Evolutionary conservation across 2,113 vertebrate genomes (phyloP).

Genomic region (Hippolais icterina): DNA sequence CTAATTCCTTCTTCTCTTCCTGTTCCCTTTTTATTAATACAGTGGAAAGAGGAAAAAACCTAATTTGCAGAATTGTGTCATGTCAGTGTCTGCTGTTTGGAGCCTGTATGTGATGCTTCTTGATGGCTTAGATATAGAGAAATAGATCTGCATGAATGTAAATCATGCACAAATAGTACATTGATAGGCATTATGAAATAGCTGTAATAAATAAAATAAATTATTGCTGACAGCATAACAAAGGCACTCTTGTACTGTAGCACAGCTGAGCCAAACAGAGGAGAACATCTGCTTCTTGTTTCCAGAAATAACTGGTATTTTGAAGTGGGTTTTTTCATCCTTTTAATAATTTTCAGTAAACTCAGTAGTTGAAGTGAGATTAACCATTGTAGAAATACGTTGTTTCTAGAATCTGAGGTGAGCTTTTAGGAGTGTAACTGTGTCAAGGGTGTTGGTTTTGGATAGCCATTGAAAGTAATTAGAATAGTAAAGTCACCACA

Average conservation of each 20-base stretch:
- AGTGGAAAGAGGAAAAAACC: background rate
- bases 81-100: background rate
- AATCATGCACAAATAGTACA: conserved; percentile 11
- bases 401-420: background rate
- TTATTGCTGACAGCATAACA: conserved; percentile 67
- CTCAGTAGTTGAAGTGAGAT: conserved; percentile 39
- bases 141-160: background rate
- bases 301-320: conserved; percentile 65
- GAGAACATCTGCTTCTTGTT: conserved; percentile 73
- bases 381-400: background rate
- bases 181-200: conserved; percentile 58
- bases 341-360: conserved; percentile 48
- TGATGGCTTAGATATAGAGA: background rate
- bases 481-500: background rate
- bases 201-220: conserved; percentile 66
- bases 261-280: conserved; percentile 65
- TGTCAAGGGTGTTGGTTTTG: background rate
- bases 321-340: conserved; percentile 45
- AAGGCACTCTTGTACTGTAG: conserved; percentile 67
- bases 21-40: conserved; percentile 42
- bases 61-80: background rate
- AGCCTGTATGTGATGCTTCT: background rate
- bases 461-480: background rate
- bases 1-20: conserved; percentile 8
- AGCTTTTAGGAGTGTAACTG: background rate